Percentiles rank a stretch among this genome's conserved stretches.
Evolutionary conservation across 2,113 vertebrate species (phyloP).

Genomic region (Solea senegalensis): DNA sequence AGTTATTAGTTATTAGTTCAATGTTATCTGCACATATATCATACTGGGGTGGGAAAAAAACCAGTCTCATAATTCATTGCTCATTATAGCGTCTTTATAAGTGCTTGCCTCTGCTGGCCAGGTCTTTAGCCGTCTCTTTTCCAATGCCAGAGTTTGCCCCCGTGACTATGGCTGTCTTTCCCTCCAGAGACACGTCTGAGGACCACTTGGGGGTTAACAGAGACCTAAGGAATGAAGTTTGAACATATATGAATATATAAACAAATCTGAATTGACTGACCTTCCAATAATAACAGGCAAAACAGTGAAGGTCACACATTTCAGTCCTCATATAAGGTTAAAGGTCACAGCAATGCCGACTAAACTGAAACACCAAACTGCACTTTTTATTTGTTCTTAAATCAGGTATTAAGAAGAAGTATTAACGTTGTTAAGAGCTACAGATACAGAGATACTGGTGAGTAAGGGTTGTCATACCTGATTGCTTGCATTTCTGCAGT

Average conservation of each 20-base stretch:
- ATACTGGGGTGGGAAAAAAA: too few relatives aligned
- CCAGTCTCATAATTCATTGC: neutral
- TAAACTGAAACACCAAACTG: too few relatives aligned
- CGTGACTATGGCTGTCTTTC: constrained; percentile 79
- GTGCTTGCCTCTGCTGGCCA: constrained; percentile 76
- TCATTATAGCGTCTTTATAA: neutral
- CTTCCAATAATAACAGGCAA: neutral
- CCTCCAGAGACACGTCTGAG: constrained; percentile 74
- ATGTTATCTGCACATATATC: too few relatives aligned
- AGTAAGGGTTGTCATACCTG: constrained; percentile 51
- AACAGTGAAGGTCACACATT: constrained; percentile 14
- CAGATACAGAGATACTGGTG: too few relatives aligned
- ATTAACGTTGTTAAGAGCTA: too few relatives aligned
- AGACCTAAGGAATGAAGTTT: constrained; percentile 53
- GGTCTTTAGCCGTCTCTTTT: constrained; percentile 79
- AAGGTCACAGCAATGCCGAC: neutral
- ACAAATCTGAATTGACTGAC: neutral
- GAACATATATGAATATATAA: neutral
- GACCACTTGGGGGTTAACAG: constrained; percentile 68
- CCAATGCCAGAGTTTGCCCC: constrained; percentile 80
- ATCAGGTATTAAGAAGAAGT: too few relatives aligned
- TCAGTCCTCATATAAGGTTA: neutral
- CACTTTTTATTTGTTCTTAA: too few relatives aligned
- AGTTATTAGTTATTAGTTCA: neutral
- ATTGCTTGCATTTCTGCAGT: constrained; percentile 61